Evolutionary conservation across 2,113 vertebrate genomes (phyloP).

Genomic region (Pica pica): DNA sequence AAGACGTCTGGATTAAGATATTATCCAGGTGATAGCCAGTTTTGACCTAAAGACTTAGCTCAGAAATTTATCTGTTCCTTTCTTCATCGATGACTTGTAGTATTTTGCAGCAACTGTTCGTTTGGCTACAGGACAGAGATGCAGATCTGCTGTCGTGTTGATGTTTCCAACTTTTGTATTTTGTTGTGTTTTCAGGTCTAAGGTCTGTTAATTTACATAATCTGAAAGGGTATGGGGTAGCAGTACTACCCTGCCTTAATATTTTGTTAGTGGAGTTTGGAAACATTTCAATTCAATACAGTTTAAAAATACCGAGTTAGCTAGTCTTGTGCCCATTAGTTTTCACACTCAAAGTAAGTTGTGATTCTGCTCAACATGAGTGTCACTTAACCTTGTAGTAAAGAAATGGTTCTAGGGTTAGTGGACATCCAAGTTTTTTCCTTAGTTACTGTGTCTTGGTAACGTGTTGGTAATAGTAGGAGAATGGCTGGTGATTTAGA

Average conservation of each 20-base stretch:
- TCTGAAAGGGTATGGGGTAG: not conserved
- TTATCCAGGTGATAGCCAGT: not conserved
- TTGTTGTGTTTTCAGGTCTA: not conserved
- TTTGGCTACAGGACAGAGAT: not conserved
- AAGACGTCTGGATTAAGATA: not conserved
- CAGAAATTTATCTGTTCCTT: not conserved
- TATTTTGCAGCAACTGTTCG: not conserved
- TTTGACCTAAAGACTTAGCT: not conserved
- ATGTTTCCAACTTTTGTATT: not conserved
- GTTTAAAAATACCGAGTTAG: not conserved
- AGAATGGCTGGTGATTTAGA: not conserved
- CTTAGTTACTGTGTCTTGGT: not conserved
- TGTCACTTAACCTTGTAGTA: not conserved
- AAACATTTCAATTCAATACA: not conserved
- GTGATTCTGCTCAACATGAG: not conserved
- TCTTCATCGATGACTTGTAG: not conserved
- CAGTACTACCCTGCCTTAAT: not conserved
- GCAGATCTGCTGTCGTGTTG: not conserved
- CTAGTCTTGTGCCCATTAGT: not conserved
- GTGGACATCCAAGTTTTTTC: not conserved
- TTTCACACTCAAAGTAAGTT: not conserved
- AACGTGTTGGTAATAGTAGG: not conserved
- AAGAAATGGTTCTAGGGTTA: not conserved
- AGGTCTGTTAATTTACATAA: not conserved
- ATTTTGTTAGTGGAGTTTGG: not conserved